Evolutionary conservation across 2,113 vertebrate genomes (phyloP), one percentile per base, ranked within the genome.

Genomic region (Xiphorhynchus elegans): DNA sequence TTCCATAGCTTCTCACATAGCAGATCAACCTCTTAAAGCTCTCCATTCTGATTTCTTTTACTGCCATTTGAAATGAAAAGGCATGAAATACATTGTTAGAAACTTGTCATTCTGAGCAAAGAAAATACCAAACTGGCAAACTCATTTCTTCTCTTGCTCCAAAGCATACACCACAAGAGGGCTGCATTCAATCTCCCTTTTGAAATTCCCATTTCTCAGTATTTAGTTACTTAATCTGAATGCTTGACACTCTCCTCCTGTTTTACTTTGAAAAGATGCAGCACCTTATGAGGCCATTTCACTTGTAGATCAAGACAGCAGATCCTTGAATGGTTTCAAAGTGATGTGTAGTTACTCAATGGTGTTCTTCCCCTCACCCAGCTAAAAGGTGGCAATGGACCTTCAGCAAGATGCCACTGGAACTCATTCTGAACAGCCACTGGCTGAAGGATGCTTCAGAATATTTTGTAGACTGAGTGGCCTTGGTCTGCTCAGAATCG

Each of bases 161-260:
- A 68, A 87, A 83, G 46, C 0, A 26, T 13, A 72, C 19, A 73
- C 91, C 82, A 88, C 89, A 94, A 95, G 93, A 86, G 78, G 81
- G 82, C 82, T 96, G 76, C 90, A 93, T 67, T 93, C 80, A 90
- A 37, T 86, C 42, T 93, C 49, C 87, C 87, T 90, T 96, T 26
- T 77, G 67, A 95, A 95, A 89, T 82, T 47, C 89, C 31, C 73
- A 52, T 92, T 84, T 85, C 78, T 56, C 75, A 59, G 52, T 49
- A 40, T 52, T 85, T 63, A 44, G 64, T 83, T 90, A 94, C 1
- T 6, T 67, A 76, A 80, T 64, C 55, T 31, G 44, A 93, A 52
- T 17, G 23, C 47, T 40, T 72, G 79, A 68, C 28, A n/a, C 60
- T 92, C 93, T 67, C 21, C 28, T 72, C 58, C 42, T 23, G 35